Conservation (phyloP, 2,113 vertebrate species). For the Egretta garzetta region DNA sequence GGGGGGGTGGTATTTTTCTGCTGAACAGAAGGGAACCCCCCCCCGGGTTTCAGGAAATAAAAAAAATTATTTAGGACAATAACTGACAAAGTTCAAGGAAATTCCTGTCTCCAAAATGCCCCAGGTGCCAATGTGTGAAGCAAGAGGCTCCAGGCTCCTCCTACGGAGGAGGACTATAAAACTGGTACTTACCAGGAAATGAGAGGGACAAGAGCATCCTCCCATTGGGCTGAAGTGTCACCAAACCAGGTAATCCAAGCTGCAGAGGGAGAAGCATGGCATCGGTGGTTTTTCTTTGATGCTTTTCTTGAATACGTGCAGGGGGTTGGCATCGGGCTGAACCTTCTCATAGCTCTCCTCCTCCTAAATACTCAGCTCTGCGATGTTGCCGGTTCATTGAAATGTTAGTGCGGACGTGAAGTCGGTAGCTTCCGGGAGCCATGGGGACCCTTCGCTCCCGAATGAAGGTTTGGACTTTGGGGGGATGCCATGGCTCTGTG, state of each 20-base stretch:
- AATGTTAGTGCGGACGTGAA: not conserved
- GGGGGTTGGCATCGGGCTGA: not conserved
- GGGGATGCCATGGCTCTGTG: not conserved
- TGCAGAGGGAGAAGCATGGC: not conserved
- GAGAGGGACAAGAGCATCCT: constrained; percentile 61
- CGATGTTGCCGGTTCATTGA: not conserved
- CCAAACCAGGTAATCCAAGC: constrained; percentile 56
- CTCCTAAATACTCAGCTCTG: not conserved
- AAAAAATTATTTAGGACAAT: not conserved
- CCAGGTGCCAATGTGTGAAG: constrained; percentile 58
- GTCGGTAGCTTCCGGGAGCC: not conserved
- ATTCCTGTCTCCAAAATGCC: not conserved
- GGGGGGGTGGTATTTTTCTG: not conserved
- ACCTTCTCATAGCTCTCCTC: not conserved
- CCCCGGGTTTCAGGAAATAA: constrained; percentile 6
- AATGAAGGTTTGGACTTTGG: not conserved
- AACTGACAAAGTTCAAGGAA: constrained; percentile 27
- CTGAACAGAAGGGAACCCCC: not conserved
- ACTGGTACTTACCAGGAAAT: constrained; percentile 64
- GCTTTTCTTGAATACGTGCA: not conserved
- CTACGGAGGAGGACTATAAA: constrained; percentile 58
- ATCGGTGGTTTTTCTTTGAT: not conserved
- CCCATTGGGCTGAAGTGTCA: constrained; percentile 43
- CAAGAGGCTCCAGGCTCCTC: constrained; percentile 33
- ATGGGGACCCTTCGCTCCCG: not conserved